These are phyloP conservation scores for Cervus canadensis DNA, from an alignment of 2,113 vertebrate species.

Conservation along the genomic window DNA sequence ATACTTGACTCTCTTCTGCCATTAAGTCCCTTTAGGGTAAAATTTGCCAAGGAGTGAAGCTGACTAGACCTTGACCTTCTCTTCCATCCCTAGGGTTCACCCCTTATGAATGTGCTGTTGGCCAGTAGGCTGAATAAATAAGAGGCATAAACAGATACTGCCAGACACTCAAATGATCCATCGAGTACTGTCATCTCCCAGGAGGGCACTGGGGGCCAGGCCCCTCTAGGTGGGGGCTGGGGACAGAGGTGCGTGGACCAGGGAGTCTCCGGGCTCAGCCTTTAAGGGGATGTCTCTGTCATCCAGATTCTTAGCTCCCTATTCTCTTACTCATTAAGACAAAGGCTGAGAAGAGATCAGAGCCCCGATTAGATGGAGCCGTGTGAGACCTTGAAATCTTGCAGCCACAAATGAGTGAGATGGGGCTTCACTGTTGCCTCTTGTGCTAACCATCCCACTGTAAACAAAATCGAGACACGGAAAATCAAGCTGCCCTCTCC, in stretches of 20 bases:
- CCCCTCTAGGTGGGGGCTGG: neutral
- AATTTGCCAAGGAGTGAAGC: neutral
- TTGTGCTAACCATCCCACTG: neutral
- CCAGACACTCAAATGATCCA: neutral
- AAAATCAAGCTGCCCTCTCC: neutral
- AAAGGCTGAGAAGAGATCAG: neutral
- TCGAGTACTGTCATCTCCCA: rapidly evolving
- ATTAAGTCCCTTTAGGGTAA: neutral
- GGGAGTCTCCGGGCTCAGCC: neutral
- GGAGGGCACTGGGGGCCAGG: rapidly evolving
- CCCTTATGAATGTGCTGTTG: neutral
- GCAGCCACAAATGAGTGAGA: neutral
- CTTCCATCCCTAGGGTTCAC: neutral
- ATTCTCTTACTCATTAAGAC: neutral
- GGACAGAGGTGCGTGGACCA: neutral
- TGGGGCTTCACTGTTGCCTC: neutral
- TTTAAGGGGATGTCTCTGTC: neutral
- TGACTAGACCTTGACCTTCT: neutral
- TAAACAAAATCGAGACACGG: neutral
- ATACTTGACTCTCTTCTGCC: neutral
- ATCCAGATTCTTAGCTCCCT: neutral
- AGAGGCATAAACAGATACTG: neutral
- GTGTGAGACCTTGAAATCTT: neutral
- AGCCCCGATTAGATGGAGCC: neutral
- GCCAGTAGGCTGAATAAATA: neutral